Evolutionary conservation across 2,888 invertebrate genomes (phyloP).

Genomic region (Agonum fuliginosum): DNA sequence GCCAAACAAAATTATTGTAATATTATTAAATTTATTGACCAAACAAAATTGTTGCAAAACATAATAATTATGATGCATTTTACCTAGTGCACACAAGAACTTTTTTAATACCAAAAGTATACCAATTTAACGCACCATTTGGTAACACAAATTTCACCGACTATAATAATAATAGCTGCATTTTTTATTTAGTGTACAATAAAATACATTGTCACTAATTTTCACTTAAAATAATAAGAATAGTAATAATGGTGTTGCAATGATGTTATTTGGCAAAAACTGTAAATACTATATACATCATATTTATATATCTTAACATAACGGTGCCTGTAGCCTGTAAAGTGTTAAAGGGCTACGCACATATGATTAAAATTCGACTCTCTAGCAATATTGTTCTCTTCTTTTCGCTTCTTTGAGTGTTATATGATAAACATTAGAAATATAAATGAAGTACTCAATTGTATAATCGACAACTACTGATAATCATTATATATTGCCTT

Average conservation of each 20-base stretch:
- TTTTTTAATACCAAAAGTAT: too few relatives aligned
- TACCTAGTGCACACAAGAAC: too few relatives aligned
- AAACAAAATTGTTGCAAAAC: not conserved
- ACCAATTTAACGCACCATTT: too few relatives aligned
- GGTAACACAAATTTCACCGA: too few relatives aligned
- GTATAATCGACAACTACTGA: conserved; percentile 54
- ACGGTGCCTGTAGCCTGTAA: conserved; percentile 27
- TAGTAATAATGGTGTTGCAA: not conserved
- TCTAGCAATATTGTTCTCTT: conserved; percentile 52
- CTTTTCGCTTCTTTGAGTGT: conserved; percentile 57
- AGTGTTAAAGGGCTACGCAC: conserved; percentile 16
- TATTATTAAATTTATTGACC: not conserved
- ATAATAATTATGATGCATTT: not conserved
- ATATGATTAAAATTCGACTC: conserved; percentile 13
- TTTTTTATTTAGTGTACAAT: not conserved
- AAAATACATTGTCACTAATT: not conserved
- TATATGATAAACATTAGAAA: conserved; percentile 39
- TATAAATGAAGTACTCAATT: conserved; percentile 48
- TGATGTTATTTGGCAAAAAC: conserved; percentile 18
- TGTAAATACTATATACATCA: conserved; percentile 37
- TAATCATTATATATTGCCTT: conserved; percentile 58
- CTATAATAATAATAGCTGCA: too few relatives aligned
- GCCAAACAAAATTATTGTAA: conserved; percentile 7
- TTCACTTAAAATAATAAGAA: too few relatives aligned
- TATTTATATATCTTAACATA: conserved; percentile 27